Evolutionary conservation across 2,113 vertebrate species (phyloP).

Genomic region (Psilopogon haemacephalus): DNA sequence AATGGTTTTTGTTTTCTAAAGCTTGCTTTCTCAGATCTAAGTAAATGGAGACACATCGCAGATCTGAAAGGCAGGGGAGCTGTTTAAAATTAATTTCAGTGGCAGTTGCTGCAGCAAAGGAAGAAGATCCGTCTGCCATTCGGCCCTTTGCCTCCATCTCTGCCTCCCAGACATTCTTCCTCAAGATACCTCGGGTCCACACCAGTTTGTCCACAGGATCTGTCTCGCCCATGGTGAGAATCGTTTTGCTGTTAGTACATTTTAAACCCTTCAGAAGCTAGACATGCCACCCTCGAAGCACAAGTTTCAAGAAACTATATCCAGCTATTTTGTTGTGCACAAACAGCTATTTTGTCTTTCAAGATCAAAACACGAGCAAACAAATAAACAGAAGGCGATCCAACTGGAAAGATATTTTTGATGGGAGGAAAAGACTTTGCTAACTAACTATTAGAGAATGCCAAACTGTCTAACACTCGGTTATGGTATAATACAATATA

Average conservation of each 20-base stretch:
- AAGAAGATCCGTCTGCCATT: background rate
- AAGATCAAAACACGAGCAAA: conserved; percentile 49
- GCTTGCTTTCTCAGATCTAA: conserved; percentile 35
- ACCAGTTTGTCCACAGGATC: background rate
- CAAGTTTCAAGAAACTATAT: background rate
- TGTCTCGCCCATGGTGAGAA: background rate
- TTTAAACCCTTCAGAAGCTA: background rate
- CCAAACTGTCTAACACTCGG: conserved; percentile 28
- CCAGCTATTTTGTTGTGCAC: conserved; percentile 1
- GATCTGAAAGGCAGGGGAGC: conserved; percentile 21
- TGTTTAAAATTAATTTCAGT: conserved; percentile 50
- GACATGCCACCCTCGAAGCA: background rate
- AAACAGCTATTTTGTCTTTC: conserved; percentile 50
- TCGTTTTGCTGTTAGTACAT: background rate
- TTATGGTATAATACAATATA: background rate
- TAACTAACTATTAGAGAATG: conserved; percentile 29
- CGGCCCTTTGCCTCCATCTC: background rate
- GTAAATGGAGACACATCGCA: background rate
- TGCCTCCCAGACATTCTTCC: accelerated
- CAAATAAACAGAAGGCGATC: conserved; percentile 35
- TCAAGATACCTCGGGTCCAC: background rate
- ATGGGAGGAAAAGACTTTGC: conserved; percentile 14
- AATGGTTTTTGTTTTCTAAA: conserved; percentile 52
- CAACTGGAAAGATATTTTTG: conserved; percentile 42
- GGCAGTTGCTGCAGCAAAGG: background rate